Evolutionary conservation across 1,140 invertebrate genomes (phyloP).

Genomic region (Leptopilina clavipes): DNA sequence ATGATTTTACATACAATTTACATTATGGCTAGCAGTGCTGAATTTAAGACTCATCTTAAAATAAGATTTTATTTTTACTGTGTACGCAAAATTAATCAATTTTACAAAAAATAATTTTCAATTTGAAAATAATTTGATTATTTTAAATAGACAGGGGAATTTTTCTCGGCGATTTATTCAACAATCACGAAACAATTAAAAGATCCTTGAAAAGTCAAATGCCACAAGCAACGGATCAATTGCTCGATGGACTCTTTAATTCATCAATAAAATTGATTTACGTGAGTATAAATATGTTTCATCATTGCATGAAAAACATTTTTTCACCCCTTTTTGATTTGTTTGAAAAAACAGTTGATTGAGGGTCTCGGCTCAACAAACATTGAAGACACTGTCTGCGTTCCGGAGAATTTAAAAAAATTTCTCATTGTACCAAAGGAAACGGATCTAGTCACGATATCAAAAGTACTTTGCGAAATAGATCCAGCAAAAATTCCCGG

Average conservation of each 20-base stretch:
- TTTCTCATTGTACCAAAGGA: constrained; percentile 61
- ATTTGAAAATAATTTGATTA: constrained; percentile 44
- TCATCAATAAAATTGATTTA: constrained; percentile 75
- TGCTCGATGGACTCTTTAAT: constrained; percentile 71
- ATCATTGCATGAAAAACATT: too few species aligned
- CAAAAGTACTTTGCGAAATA: constrained; percentile 63
- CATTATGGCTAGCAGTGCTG: too few species aligned
- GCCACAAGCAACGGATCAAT: constrained; percentile 65
- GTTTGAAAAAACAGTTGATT: constrained; percentile 56
- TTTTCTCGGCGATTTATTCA: constrained; percentile 74
- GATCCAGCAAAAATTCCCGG: constrained; percentile 62
- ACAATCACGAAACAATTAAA: constrained; percentile 72
- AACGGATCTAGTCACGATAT: constrained; percentile 58
- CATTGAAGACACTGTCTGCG: constrained; percentile 64
- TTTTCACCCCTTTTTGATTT: too few species aligned
- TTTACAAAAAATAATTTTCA: too few species aligned
- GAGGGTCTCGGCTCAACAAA: constrained; percentile 66
- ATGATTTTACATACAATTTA: too few species aligned
- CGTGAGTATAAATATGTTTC: too few species aligned
- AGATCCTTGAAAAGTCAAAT: constrained; percentile 65
- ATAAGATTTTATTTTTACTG: too few species aligned
- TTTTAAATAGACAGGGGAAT: constrained; percentile 75
- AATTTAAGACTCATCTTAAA: constrained; percentile 40
- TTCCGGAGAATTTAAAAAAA: constrained; percentile 63
- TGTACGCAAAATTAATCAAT: too few species aligned